Evolutionary conservation across 2,888 invertebrate genomes (phyloP), one percentile per base, ranked within the genome.

Genomic region (Pilophorus perplexus): DNA sequence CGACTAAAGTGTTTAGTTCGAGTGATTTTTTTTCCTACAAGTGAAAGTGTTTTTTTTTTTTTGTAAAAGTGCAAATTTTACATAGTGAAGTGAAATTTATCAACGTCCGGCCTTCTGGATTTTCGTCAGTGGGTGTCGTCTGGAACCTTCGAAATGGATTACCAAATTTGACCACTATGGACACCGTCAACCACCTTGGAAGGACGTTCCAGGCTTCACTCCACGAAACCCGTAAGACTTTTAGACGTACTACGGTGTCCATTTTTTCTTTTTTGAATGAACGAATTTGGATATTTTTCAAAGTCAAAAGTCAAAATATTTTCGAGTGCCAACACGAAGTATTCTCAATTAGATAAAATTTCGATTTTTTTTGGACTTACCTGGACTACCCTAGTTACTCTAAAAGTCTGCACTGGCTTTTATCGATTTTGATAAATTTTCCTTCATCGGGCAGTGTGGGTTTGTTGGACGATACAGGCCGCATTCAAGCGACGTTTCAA

Each of bases 151-250:
- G 3, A 8, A 22, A 55, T 10, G 52, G 52, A 52, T 23, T 23
- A 23, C 28, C 20, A 37, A 20, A 18, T 18, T 22, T 38, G 6
- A 12, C 22, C 6, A 50, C 23, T 22, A 18, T 38, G 12, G 3
- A 37, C 50, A 8, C 50, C 38, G 20, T n/a, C 8, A 18, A 23
- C 22, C 22, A 38, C 38, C 20, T 3, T 46, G 48, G 62, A 14
- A 62, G 33, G 33, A 44, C 46, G 62, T 62, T 62, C 62, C 62
- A 62, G 62, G 48, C 62, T 46, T 44, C 62, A 62, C 62, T 38
- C 18, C 38, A 38, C 46, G n/a, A 40, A 42, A n/a, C 44, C 48
- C 37, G 62, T 62, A 62, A 62, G 62, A 62, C 48, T 33, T 62
- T 33, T 62, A 62, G 62, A 62, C 33, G 10, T 40, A 59, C 59